A percentile compares a stretch with the other conserved stretches of the same genome.
Evolutionary conservation across 2,888 invertebrate genomes (phyloP).

Genomic region (Boloria selene): DNA sequence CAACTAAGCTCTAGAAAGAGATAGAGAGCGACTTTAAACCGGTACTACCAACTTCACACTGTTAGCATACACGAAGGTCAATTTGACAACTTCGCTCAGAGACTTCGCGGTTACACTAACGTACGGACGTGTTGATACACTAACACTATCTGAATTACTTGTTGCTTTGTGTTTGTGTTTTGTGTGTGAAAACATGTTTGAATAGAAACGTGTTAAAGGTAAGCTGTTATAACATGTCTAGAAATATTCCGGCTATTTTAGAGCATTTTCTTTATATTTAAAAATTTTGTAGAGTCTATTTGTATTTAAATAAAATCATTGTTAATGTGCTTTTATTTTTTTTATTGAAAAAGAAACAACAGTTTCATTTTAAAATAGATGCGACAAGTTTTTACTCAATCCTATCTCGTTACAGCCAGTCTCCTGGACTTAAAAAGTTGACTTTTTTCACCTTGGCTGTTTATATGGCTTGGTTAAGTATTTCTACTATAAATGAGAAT

Average conservation of each 20-base stretch:
- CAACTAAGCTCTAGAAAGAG: constrained; percentile 27
- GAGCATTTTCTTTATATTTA: neutral
- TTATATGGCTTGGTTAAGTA: constrained; percentile 6
- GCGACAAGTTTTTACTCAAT: constrained; percentile 39
- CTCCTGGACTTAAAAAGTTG: constrained; percentile 45
- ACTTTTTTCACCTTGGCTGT: constrained; percentile 44
- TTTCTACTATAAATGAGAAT: neutral
- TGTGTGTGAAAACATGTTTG: constrained; percentile 12
- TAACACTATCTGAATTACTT: constrained; percentile 1
- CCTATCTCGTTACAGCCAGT: constrained; percentile 45
- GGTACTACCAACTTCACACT: constrained; percentile 70
- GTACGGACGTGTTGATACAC: constrained; percentile 45
- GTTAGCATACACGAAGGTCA: constrained; percentile 71
- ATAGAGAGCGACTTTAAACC: constrained; percentile 62
- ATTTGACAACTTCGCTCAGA: constrained; percentile 52
- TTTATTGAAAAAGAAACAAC: constrained; percentile 28
- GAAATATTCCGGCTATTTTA: neutral
- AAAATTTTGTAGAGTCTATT: neutral
- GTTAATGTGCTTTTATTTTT: constrained; percentile 29
- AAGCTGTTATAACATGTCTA: neutral
- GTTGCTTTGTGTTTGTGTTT: constrained; percentile 13
- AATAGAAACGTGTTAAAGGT: neutral
- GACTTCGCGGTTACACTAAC: constrained; percentile 47
- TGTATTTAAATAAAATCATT: constrained; percentile 19
- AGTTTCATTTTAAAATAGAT: constrained; percentile 47